Percentiles rank a stretch among this genome's conserved stretches.
phyloP scores from a whole-genome alignment of 2,113 vertebrate genomes.

The Muntiacus reevesi region DNA sequence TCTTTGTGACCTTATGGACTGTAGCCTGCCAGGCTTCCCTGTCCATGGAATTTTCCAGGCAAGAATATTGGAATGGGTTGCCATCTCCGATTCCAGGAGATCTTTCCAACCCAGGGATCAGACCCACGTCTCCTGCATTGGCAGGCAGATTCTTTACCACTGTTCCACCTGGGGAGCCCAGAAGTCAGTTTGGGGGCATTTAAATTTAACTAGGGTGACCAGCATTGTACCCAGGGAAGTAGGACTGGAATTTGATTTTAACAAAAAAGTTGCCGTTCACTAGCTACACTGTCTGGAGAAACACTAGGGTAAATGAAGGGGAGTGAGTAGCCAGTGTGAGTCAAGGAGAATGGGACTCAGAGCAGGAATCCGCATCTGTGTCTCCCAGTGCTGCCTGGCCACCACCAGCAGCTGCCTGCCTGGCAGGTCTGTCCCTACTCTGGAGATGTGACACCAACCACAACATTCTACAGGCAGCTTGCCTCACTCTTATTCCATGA shows the following conservation, averaged over 20 bases:
- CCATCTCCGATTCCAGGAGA: not conserved
- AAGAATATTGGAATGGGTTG: not conserved
- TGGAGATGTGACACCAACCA: not conserved
- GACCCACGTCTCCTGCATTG: not conserved
- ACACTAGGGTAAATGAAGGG: not conserved
- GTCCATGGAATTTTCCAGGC: not conserved
- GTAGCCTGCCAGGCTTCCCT: not conserved
- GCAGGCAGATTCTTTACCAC: not conserved
- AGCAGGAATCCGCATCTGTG: not conserved
- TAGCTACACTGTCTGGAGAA: not conserved
- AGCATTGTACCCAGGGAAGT: not conserved
- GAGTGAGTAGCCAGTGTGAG: not conserved
- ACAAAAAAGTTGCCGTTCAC: not conserved
- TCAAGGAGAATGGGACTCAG: not conserved
- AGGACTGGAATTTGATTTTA: not conserved
- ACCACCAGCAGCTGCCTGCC: not conserved
- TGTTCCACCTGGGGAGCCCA: not conserved
- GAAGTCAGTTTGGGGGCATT: not conserved
- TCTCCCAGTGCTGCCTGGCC: not conserved
- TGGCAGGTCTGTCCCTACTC: not conserved
- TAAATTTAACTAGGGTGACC: not conserved
- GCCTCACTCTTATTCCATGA: not conserved
- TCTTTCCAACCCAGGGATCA: not conserved
- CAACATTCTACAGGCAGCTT: not conserved
- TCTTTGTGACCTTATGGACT: not conserved